Evolutionary conservation across 1,140 invertebrate genomes (phyloP), one percentile per base, ranked within the genome.

Genomic region (Drosophila fuyamai): DNA sequence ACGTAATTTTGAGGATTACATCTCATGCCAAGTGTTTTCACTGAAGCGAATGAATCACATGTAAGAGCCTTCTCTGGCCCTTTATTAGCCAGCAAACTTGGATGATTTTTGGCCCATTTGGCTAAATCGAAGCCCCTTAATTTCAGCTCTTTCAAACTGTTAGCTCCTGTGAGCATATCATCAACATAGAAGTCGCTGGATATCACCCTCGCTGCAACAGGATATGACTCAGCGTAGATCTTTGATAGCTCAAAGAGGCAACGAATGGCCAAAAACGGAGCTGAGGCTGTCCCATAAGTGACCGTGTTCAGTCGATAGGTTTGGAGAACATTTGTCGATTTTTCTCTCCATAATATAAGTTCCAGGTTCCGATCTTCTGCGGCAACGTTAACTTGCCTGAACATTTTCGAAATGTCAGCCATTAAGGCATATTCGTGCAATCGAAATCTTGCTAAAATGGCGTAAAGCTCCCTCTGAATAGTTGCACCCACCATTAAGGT

Each of bases 401-500:
- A 71, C 50, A 63, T 71, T 13, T 63, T 54, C 2, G 43, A 54
- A 1, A 71, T 47, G 13, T 63, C 51, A 29, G 40, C 60, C 8
- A 40, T 56, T 8, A 71, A 10, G 2, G 50, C 41, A 47, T 36
- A 65, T 8, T 29, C 7, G 29, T 44, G 14, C 5, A 55, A 44
- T 47, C 57, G 54, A 73, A 73, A 72, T 18, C 43, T 40, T 27
- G 71, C 47, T 9, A 77, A n/a, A 50, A 56, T 61, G 29, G 41
- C 13, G 29, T 38, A 63, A 23, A 66, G 43, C 29, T 76, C 46
- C 16, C 14, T 84, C 70, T 79, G 91, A 79, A 80, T 59, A 82
- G 32, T 88, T 81, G 60, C 91, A 27, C 81, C 93, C 5, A 78
- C 50, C 40, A 79, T 57, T 29, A 93, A 81, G 9, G 76, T 76